These are phyloP conservation scores for Keiferia lycopersicella DNA, from an alignment of 2,888 invertebrate species.

Conservation along the genomic window DNA sequence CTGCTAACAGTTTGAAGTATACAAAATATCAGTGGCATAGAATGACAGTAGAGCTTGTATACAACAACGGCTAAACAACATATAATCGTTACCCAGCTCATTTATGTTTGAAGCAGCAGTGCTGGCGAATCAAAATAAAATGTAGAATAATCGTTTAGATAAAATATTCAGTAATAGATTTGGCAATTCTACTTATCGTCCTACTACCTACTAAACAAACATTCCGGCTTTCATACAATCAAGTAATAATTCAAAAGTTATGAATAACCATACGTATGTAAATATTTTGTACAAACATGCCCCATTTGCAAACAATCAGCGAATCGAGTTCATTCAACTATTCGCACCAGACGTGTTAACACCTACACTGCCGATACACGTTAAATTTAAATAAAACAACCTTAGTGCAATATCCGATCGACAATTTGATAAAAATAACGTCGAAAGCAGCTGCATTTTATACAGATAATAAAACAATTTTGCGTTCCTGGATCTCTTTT, in stretches of 20 bases:
- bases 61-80: too few relatives aligned
- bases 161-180: neutral
- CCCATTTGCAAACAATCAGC: slow-evolving; percentile 6
- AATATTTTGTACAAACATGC: slow-evolving; percentile 4
- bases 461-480: neutral
- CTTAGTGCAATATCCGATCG: neutral
- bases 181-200: neutral
- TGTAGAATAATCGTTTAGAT: too few relatives aligned
- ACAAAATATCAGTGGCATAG: too few relatives aligned
- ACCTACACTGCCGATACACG: neutral
- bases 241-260: neutral
- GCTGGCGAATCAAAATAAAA: too few relatives aligned
- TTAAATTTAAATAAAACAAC: neutral
- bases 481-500: too few relatives aligned
- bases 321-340: slow-evolving; percentile 2
- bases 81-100: too few relatives aligned
- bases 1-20: too few relatives aligned
- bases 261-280: slow-evolving; percentile 7
- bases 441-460: neutral
- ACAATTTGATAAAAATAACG: neutral
- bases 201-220: neutral
- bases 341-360: neutral
- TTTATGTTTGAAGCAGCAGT: neutral
- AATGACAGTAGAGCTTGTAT: too few relatives aligned
- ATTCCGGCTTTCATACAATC: neutral